phyloP scores from a whole-genome alignment of 2,113 vertebrate genomes.

The Nannospalax galili region DNA sequence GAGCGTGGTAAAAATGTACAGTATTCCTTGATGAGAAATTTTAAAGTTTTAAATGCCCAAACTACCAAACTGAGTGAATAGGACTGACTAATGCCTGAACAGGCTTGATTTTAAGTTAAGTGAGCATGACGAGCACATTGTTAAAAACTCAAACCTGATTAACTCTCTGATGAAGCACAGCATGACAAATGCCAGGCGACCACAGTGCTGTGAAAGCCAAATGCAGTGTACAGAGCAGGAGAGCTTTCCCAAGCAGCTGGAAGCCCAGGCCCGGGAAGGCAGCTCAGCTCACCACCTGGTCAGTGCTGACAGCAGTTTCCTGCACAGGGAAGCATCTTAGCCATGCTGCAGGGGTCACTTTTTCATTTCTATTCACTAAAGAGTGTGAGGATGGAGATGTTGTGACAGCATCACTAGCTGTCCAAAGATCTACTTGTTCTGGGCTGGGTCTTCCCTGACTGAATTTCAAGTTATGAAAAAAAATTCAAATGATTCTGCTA shows the following conservation, averaged over 20 bases:
- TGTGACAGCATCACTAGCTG: not conserved
- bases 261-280: not conserved
- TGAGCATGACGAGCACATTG: slow-evolving; percentile 69
- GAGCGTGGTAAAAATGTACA: not conserved
- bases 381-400: not conserved
- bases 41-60: slow-evolving; percentile 62
- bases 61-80: slow-evolving; percentile 17
- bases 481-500: not conserved
- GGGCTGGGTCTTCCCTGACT: not conserved
- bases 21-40: slow-evolving; percentile 55
- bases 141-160: slow-evolving; percentile 77
- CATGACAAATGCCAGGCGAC: slow-evolving; percentile 49
- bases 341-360: not conserved
- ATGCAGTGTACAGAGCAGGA: not conserved
- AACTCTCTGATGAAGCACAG: slow-evolving; percentile 75
- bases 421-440: not conserved
- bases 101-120: slow-evolving; percentile 78
- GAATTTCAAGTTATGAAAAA: slow-evolving; percentile 4
- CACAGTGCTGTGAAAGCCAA: slow-evolving; percentile 51
- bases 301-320: not conserved
- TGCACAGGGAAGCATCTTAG: not conserved
- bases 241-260: not conserved
- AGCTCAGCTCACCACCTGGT: accelerated
- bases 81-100: not conserved
- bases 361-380: not conserved